Evolutionary conservation across 2,888 invertebrate species (phyloP).

Genomic region (Augochlorella aurata): DNA sequence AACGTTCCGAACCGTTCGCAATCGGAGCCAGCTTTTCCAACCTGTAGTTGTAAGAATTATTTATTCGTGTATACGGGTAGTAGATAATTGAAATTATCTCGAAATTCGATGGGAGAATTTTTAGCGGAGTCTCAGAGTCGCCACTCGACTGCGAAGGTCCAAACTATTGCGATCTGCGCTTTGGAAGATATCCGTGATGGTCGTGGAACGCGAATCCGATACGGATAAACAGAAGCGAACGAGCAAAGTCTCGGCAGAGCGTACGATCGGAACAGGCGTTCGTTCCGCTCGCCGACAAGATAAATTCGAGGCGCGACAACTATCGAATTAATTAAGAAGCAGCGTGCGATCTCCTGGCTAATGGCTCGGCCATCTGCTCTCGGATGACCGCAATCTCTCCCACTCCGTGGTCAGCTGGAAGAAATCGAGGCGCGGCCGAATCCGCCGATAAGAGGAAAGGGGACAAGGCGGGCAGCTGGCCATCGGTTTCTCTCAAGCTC

Average conservation of each 20-base stretch:
- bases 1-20: too few species aligned
- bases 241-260: not conserved
- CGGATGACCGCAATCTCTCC: slow-evolving; percentile 28
- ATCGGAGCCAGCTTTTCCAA: too few species aligned
- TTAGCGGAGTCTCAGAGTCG: too few species aligned
- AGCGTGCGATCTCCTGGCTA: slow-evolving; percentile 18
- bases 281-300: not conserved
- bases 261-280: not conserved
- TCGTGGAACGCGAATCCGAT: not conserved
- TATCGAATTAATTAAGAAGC: slow-evolving; percentile 36
- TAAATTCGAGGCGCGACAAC: slow-evolving; percentile 13
- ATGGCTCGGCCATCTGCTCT: slow-evolving; percentile 43
- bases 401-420: slow-evolving; percentile 12
- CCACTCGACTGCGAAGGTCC: too few species aligned
- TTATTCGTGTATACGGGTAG: too few species aligned
- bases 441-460: slow-evolving; percentile 41
- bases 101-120: too few species aligned
- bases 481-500: slow-evolving; percentile 12
- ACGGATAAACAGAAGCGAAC: not conserved
- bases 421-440: slow-evolving; percentile 33
- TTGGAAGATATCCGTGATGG: too few species aligned
- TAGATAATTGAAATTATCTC: too few species aligned
- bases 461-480: slow-evolving; percentile 42
- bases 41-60: too few species aligned
- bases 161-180: too few species aligned